phyloP scores from a whole-genome alignment of 2,888 invertebrate genomes.

The Tetranychus piercei region DNA sequence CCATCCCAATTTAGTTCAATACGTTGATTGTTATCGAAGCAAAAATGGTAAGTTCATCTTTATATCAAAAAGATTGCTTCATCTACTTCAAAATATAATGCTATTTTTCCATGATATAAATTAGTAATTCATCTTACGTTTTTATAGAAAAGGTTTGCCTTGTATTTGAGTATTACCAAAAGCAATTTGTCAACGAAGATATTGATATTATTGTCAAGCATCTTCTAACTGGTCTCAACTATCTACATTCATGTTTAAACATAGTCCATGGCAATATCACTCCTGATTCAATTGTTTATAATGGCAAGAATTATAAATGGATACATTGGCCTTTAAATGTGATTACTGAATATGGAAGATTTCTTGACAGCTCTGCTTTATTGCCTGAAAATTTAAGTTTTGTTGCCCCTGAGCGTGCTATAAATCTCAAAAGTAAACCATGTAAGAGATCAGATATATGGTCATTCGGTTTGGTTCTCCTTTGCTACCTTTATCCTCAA shows the following conservation, averaged over 20 bases:
- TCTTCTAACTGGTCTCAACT: constrained; percentile 17
- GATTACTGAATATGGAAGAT: constrained; percentile 19
- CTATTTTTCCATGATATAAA: too few species aligned
- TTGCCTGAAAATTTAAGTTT: constrained; percentile 19
- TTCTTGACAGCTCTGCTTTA: constrained; percentile 13
- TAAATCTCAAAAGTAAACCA: constrained; percentile 13
- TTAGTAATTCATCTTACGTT: not conserved
- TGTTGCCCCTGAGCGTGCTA: constrained; percentile 19
- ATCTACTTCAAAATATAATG: not conserved
- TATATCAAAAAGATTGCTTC: too few species aligned
- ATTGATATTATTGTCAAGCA: constrained; percentile 17
- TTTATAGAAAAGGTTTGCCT: constrained; percentile 19
- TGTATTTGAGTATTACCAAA: constrained; percentile 21
- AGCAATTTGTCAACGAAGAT: not conserved
- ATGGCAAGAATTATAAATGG: constrained; percentile 17
- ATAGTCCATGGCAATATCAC: constrained; percentile 20
- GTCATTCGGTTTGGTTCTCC: constrained; percentile 74
- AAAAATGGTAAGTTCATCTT: constrained; percentile 32
- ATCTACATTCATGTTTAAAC: constrained; percentile 19
- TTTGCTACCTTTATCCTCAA: constrained; percentile 42
- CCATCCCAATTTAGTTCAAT: constrained; percentile 34
- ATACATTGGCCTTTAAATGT: constrained; percentile 21
- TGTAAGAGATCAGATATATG: constrained; percentile 66
- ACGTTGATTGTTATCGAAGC: constrained; percentile 34
- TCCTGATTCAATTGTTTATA: constrained; percentile 18